Conservation (phyloP, 2,797 vertebrate species). For the Rachycentron canadum region DNA sequence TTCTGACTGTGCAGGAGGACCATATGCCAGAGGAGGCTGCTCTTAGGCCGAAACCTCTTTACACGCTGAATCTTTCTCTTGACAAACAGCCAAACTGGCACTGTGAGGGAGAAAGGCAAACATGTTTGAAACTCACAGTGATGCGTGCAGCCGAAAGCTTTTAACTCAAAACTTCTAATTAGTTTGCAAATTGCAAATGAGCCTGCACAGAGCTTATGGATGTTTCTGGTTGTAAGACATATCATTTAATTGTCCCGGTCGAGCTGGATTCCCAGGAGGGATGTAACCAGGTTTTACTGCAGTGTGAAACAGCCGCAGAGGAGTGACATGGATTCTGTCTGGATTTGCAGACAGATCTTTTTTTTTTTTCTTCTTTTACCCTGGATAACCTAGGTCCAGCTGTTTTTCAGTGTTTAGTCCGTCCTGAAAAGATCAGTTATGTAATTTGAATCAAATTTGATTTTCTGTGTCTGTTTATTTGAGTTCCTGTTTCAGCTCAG, state of each 20-base stretch:
- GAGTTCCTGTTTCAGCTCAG: conserved; percentile 29
- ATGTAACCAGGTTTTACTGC: conserved; percentile 42
- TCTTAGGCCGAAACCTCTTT: conserved; percentile 7
- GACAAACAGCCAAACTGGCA: conserved; percentile 18
- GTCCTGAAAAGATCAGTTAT: conserved; percentile 24
- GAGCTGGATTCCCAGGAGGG: conserved; percentile 28
- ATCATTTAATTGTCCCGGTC: conserved; percentile 40
- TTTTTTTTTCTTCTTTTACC: conserved; percentile 5
- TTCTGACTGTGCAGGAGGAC: conserved; percentile 32
- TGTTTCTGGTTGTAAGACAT: conserved; percentile 41
- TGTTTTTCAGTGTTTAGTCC: conserved; percentile 28
- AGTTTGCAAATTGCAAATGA: conserved; percentile 50
- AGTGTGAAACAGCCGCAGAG: conserved; percentile 16
- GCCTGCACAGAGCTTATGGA: conserved; percentile 26
- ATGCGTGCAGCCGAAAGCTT: conserved; percentile 17
- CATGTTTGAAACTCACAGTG: neutral
- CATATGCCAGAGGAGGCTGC: conserved; percentile 20
- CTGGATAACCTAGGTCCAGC: neutral
- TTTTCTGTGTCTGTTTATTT: conserved; percentile 39
- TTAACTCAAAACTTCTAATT: conserved; percentile 55
- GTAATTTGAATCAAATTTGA: conserved; percentile 42
- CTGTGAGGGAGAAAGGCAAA: conserved; percentile 15
- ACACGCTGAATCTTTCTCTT: conserved; percentile 10
- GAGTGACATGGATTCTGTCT: conserved; percentile 18
- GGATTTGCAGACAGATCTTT: conserved; percentile 21